Evolutionary conservation across 2,888 invertebrate species (phyloP), one percentile per base, ranked within the genome.

Genomic region (Rhyacophila evoluta): DNA sequence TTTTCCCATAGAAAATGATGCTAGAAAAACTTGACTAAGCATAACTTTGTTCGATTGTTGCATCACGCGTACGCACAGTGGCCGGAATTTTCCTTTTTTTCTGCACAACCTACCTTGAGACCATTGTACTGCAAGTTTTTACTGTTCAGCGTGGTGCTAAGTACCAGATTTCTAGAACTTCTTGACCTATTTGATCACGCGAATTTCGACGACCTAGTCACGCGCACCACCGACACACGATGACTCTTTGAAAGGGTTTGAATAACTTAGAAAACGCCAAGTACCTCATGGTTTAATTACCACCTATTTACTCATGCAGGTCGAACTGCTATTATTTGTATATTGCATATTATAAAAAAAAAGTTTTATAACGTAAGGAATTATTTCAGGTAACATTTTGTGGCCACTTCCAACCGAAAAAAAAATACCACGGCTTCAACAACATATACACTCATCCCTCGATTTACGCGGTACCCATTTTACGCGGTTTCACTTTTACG

Each of bases 131-230:
- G 19, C 72, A 8, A 38, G 67, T 79, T 77, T 78, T 77, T 81
- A 33, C 75, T 74, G 12, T 28, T 72, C 77, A 41, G 41, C 72
- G 72, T 19, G 41, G 76, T 37, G 68, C 68, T 37, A 38, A 72
- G 70, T 67, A 70, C 71, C 72, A 72, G 78, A 80, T 81, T 78
- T 80, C 78, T 81, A 78, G 78, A 75, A 79, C 78, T 38, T 73
- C 80, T 80, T 82, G 82, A 82, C 82, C 82, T 71, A 82, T 73
- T 82, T 80, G 80, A 77, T 82, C 82, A 82, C 82, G 82, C 82
- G 74, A 80, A 82, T 82, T 80, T 79, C 77, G 33, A 68, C 74
- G 77, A 79, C 67, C 81, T 68, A 74, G 71, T 81, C 79, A 79
- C 75, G 79, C 81, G 75, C 67, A n/a, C 25, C n/a, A 37, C 39